Conservation (phyloP, 2,888 invertebrate species). For the Marronus borbonicus region DNA sequence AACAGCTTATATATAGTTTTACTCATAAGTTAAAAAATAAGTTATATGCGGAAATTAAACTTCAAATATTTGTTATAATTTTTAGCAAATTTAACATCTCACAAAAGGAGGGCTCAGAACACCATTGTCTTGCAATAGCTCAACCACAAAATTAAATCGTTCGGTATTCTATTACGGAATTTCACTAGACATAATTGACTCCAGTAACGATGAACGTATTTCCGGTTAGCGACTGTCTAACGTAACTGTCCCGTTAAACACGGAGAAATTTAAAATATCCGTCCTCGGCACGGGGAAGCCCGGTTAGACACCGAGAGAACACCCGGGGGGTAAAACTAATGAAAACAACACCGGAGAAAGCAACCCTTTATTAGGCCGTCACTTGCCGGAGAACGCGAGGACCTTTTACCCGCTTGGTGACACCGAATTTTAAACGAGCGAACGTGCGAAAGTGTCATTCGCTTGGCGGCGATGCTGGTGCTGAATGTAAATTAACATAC, state of each 20-base stretch:
- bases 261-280: conserved; percentile 7
- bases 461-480: not conserved
- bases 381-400: not conserved
- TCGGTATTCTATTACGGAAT: not conserved
- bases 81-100: too few relatives aligned
- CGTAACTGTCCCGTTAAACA: conserved; percentile 6
- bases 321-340: not conserved
- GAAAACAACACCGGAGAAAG: not conserved
- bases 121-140: too few relatives aligned
- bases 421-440: not conserved
- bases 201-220: not conserved
- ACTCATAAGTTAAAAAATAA: too few relatives aligned
- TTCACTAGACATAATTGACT: not conserved
- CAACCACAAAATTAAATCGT: not conserved
- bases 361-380: not conserved
- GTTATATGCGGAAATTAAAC: too few relatives aligned
- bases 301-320: not conserved
- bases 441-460: not conserved
- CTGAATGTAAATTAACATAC: conserved; percentile 31
- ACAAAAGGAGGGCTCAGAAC: too few relatives aligned
- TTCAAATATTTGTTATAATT: too few relatives aligned
- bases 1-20: too few relatives aligned
- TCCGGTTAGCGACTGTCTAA: not conserved
- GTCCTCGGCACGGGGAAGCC: not conserved
- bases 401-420: not conserved